Conservation (phyloP, 2,113 vertebrate genomes). For the Phaethon lepturus region DNA sequence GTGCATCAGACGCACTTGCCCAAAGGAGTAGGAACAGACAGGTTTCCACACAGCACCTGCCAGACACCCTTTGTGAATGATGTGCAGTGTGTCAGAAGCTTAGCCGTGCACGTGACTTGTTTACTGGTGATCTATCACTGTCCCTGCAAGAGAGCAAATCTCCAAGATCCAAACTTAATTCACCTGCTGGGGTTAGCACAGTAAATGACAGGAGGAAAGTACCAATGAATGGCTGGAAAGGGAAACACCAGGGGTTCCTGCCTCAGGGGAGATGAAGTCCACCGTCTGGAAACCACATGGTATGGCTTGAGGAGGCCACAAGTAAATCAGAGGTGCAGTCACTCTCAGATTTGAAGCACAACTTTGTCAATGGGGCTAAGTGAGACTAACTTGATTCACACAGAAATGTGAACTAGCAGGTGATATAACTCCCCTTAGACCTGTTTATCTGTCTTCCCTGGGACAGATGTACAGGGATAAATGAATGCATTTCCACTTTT, state of each 20-base stretch:
- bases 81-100: background rate
- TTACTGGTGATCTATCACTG: background rate
- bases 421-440: background rate
- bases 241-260: background rate
- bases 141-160: background rate
- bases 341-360: background rate
- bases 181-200: background rate
- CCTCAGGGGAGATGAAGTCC: background rate
- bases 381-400: background rate
- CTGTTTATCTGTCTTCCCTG: background rate
- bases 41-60: background rate
- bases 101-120: background rate
- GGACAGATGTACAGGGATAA: background rate
- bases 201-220: background rate
- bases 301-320: background rate
- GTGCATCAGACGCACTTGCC: background rate
- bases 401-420: background rate
- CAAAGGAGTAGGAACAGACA: rapidly evolving
- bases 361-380: background rate
- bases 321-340: background rate
- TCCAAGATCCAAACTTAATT: background rate
- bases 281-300: background rate
- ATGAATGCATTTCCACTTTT: background rate
- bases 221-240: background rate
- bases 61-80: background rate